phyloP scores from a whole-genome alignment of 2,888 invertebrate species.

The Lycocerus yunnanus region DNA sequence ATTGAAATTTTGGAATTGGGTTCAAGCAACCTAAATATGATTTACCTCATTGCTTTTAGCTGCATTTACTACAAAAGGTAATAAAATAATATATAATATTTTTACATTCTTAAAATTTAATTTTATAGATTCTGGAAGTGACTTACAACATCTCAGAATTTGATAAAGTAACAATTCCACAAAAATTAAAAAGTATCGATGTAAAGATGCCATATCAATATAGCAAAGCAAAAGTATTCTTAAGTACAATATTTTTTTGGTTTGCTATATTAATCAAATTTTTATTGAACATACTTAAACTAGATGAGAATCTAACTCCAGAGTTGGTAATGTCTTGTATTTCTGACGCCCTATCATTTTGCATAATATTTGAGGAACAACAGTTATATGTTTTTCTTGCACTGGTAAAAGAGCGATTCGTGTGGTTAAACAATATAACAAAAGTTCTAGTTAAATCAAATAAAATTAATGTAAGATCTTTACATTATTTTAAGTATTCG shows the following conservation, averaged over 20 bases:
- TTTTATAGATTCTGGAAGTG: conserved; percentile 5
- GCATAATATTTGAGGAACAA: not conserved
- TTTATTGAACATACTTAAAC: no score
- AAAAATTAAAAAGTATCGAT: not conserved
- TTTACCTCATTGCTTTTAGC: no score
- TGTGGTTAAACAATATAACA: conserved; percentile 10
- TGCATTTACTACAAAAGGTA: no score
- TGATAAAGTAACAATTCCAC: not conserved
- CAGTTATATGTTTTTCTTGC: conserved; percentile 10
- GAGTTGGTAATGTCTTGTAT: rapidly evolving
- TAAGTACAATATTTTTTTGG: not conserved
- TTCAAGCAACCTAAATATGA: no score
- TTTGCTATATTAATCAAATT: no score
- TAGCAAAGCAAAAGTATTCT: not conserved
- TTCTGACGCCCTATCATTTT: not conserved
- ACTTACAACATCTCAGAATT: not conserved
- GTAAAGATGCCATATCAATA: not conserved
- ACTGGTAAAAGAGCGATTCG: conserved; percentile 6
- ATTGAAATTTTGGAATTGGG: no score
- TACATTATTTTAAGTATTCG: not conserved
- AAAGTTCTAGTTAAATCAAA: not conserved
- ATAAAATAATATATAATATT: not conserved
- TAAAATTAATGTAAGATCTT: not conserved
- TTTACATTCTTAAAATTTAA: not conserved
- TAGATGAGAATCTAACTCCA: not conserved